Evolutionary conservation across 2,888 invertebrate genomes (phyloP).

Genomic region (Brachyopa scutellaris): DNA sequence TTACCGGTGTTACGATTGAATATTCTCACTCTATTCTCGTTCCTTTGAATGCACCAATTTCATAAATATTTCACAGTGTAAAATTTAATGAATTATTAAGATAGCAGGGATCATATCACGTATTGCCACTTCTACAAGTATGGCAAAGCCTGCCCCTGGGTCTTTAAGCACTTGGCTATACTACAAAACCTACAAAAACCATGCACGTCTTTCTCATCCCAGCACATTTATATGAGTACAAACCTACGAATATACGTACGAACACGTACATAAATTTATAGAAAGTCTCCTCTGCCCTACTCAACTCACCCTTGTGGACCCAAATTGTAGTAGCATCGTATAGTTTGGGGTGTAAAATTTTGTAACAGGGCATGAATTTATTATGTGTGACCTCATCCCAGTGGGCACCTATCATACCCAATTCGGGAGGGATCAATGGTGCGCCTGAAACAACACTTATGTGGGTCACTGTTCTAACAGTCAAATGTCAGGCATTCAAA

Average conservation of each 20-base stretch:
- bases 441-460: slow-evolving; percentile 42
- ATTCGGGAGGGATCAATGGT: slow-evolving; percentile 43
- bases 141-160: slow-evolving; percentile 40
- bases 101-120: slow-evolving; percentile 58
- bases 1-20: slow-evolving; percentile 31
- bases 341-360: slow-evolving; percentile 44
- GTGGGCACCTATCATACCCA: slow-evolving; percentile 40
- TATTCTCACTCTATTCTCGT: slow-evolving; percentile 44
- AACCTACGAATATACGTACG: no score
- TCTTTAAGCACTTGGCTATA: slow-evolving; percentile 30
- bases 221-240: no score
- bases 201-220: slow-evolving; percentile 30
- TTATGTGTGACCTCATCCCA: slow-evolving; percentile 59
- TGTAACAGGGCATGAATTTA: slow-evolving; percentile 56
- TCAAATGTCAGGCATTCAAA: slow-evolving; percentile 50
- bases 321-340: not conserved
- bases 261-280: no score
- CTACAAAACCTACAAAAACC: slow-evolving; percentile 13
- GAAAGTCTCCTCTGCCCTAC: no score
- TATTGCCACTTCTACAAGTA: slow-evolving; percentile 50
- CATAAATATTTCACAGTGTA: slow-evolving; percentile 56
- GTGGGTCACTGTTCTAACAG: slow-evolving; percentile 57
- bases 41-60: slow-evolving; percentile 37
- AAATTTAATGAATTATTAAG: slow-evolving; percentile 57
- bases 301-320: not conserved